Percentiles rank a stretch among this genome's conserved stretches.
Evolutionary conservation across 2,797 vertebrate species (phyloP).

Genomic region (Poecilia gillii): DNA sequence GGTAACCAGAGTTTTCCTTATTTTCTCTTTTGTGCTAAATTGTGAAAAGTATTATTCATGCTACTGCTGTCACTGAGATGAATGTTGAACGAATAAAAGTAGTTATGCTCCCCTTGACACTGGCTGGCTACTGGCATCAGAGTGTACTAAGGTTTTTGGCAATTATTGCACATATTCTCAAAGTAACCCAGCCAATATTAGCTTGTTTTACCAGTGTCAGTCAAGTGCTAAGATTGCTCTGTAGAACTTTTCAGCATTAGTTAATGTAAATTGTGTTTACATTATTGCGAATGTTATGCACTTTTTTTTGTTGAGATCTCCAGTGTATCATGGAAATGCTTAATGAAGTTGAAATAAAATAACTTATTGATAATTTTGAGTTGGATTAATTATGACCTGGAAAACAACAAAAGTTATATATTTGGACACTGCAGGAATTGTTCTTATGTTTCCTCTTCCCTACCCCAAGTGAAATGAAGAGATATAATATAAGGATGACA

Average conservation of each 20-base stretch:
- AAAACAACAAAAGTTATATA: not conserved
- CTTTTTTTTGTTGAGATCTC: not conserved
- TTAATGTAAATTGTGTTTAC: too few relatives aligned
- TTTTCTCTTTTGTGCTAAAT: not conserved
- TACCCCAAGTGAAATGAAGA: not conserved
- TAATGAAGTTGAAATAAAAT: not conserved
- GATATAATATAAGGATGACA: not conserved
- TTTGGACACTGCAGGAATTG: not conserved
- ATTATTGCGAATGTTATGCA: not conserved
- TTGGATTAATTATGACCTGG: not conserved
- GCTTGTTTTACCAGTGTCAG: not conserved
- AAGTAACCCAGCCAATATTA: not conserved
- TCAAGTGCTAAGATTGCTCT: not conserved
- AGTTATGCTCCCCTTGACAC: not conserved
- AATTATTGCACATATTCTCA: not conserved
- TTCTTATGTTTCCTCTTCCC: not conserved
- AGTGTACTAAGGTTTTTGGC: not conserved
- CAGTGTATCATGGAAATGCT: not conserved
- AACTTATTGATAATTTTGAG: not conserved
- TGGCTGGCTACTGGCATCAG: not conserved
- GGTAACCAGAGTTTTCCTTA: constrained; percentile 76
- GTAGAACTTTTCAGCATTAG: not conserved
- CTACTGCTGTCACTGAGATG: not conserved
- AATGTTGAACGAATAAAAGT: not conserved
- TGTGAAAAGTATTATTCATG: not conserved